phyloP scores from a whole-genome alignment of 2,888 invertebrate species.

The Latrodectus hesperus region DNA sequence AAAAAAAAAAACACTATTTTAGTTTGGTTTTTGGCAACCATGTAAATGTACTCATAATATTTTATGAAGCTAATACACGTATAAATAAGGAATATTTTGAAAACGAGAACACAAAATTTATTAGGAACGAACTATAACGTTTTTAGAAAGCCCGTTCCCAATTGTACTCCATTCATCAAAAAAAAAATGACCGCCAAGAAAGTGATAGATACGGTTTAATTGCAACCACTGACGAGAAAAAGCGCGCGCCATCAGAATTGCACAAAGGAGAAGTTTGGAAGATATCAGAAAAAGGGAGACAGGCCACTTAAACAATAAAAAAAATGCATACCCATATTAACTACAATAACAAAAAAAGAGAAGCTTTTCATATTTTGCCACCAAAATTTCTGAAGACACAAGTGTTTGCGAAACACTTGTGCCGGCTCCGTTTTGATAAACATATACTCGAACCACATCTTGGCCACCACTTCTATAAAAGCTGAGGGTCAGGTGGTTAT shows the following conservation, averaged over 20 bases:
- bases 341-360: slow-evolving; percentile 9
- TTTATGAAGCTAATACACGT: no score
- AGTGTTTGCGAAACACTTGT: slow-evolving; percentile 65
- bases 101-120: no score
- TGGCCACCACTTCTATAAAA: not conserved
- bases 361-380: slow-evolving; percentile 55
- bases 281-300: slow-evolving; percentile 47
- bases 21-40: no score
- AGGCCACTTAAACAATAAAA: slow-evolving; percentile 56
- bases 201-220: not conserved
- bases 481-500: slow-evolving; percentile 8
- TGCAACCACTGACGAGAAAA: not conserved
- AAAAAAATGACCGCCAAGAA: not conserved
- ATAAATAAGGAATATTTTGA: no score
- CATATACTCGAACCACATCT: slow-evolving; percentile 26
- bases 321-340: slow-evolving; percentile 33
- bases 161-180: no score
- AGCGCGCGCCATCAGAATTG: slow-evolving; percentile 12
- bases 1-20: no score
- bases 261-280: slow-evolving; percentile 18
- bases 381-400: slow-evolving; percentile 58
- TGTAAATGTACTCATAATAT: no score
- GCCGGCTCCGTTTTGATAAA: slow-evolving; percentile 45
- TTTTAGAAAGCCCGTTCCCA: no score
- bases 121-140: no score